phyloP scores from a whole-genome alignment of 2,888 invertebrate genomes.

The Gortyna flavago region DNA sequence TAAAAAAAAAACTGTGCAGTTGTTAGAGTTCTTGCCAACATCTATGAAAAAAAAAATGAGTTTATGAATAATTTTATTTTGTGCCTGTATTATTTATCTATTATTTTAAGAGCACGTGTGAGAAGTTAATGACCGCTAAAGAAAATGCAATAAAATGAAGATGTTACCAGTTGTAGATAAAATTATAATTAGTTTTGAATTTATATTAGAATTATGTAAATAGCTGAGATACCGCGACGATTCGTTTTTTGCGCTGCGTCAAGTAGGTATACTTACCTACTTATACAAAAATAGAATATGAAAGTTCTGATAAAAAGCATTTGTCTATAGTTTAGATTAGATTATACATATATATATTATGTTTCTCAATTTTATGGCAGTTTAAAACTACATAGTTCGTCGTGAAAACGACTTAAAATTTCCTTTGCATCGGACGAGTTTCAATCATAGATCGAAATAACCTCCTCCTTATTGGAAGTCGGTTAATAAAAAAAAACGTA shows the following conservation, averaged over 20 bases:
- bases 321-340: neutral
- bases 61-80: constrained; percentile 1
- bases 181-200: constrained; percentile 9
- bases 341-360: no score
- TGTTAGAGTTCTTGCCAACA: no score
- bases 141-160: constrained; percentile 4
- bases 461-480: no score
- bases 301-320: neutral
- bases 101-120: neutral
- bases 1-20: neutral
- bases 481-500: neutral
- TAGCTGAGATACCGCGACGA: neutral
- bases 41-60: neutral
- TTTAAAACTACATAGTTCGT: neutral
- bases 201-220: constrained; percentile 30
- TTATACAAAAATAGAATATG: neutral
- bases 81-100: constrained; percentile 1
- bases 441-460: neutral
- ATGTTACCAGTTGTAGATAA: neutral
- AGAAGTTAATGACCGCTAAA: constrained; percentile 25
- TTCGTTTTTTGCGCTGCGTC: neutral
- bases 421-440: neutral
- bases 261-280: neutral
- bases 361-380: neutral
- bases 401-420: neutral